Evolutionary conservation across 2,797 vertebrate genomes (phyloP).

Genomic region (Paedocypris micromegethes): DNA sequence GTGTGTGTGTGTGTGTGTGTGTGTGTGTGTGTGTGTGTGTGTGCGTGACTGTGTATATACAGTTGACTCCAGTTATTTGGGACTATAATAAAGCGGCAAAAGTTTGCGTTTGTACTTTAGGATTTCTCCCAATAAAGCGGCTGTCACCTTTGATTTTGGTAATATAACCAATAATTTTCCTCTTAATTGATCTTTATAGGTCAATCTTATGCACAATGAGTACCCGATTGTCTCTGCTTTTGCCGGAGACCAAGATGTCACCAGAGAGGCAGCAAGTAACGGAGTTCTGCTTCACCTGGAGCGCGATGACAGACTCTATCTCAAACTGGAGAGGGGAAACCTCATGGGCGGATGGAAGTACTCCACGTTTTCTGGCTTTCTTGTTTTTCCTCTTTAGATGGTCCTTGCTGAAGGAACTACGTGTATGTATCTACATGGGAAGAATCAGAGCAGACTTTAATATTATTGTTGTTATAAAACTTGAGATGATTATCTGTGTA

Average conservation of each 20-base stretch:
- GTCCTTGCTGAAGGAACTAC: constrained; percentile 15
- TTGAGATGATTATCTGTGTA: no score
- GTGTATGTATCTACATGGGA: background rate
- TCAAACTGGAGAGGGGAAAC: constrained; percentile 84
- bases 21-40: no score
- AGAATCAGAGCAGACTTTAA: no score
- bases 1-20: no score
- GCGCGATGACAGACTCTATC: constrained; percentile 80
- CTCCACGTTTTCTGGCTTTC: constrained; percentile 84
- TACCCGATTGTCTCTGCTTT: constrained; percentile 86
- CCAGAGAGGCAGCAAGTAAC: constrained; percentile 84
- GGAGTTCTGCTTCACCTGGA: constrained; percentile 83
- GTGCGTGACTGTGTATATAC: no score
- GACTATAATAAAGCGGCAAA: no score
- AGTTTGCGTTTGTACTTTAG: no score
- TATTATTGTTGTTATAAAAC: no score
- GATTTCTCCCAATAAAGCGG: background rate
- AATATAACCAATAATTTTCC: background rate
- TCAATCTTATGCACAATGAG: constrained; percentile 85
- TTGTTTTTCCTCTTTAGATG: constrained; percentile 75
- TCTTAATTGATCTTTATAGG: constrained; percentile 56
- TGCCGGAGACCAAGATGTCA: constrained; percentile 84
- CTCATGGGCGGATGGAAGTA: constrained; percentile 90
- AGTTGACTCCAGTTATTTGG: no score
- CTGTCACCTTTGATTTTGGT: background rate